Evolutionary conservation across 2,888 invertebrate genomes (phyloP), one percentile per base, ranked within the genome.

Genomic region (Chymomyza fuscimana): DNA sequence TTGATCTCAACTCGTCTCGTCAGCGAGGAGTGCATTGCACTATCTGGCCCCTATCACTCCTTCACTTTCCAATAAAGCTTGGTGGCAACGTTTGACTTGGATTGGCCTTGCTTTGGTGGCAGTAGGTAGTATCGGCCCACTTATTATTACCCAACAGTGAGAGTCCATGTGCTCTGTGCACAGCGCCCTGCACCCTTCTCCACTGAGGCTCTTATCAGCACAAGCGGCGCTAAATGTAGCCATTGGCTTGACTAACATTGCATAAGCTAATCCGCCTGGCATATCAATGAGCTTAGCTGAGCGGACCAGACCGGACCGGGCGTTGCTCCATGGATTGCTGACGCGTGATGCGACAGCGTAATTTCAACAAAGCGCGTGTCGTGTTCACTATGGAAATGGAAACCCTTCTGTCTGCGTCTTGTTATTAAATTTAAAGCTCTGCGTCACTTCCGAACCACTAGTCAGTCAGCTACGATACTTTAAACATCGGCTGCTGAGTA

Each of bases 11-110:
- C 65, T 61, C 72, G 72, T 77, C 80, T 79, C 77, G 80, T 79
- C 77, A 69, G 73, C 80, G 62, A 71, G 74, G 70, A 76, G 85
- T 78, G 72, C 85, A 86, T 84, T 82, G 82, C 86, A 82, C 84
- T 46, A 5, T 15, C 40, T 86, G 78, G 72, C 74, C 73, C 65
- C 16, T 63, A 58, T 16, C 74, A 74, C 65, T 78, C 78, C 72
- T 66, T 67, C 66, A 77, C 78, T 79, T 79, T 79, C 78, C 63
- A 80, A 79, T 73, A 58, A 58, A 62, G 67, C 67, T 72, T 72
- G 76, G 40, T 46, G 63, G 67, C 10, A 58, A 25, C 19, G 15
- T 25, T 6, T 19, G 58, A 10, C 60, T 22, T 58, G 40, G 72
- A 70, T 76, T 72, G 72, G 67, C 74, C 54, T 69, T 46, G 63